Evolutionary conservation across 2,113 vertebrate genomes (phyloP).

Genomic region (Parotia lawesii): DNA sequence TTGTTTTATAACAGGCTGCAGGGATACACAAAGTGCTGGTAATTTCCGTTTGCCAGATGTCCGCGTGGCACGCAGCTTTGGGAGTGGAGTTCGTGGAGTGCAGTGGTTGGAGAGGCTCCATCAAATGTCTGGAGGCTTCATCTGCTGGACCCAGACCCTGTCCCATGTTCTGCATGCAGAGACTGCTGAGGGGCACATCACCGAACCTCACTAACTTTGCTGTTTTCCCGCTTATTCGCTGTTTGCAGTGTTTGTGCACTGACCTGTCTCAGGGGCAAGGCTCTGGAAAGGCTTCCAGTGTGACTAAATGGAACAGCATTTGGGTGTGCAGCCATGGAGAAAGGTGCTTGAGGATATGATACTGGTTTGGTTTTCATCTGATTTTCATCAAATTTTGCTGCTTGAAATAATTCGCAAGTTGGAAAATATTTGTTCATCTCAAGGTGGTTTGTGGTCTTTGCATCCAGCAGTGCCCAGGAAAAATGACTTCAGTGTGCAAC

Average conservation of each 20-base stretch:
- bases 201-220: not conserved
- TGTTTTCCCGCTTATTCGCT: not conserved
- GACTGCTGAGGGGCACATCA: not conserved
- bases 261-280: not conserved
- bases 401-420: not conserved
- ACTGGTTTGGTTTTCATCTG: not conserved
- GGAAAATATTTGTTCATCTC: not conserved
- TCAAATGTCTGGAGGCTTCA: not conserved
- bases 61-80: not conserved
- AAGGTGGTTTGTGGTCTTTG: not conserved
- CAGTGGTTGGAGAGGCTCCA: not conserved
- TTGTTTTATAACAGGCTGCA: conserved; percentile 62
- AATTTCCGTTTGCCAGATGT: not conserved
- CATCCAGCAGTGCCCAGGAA: not conserved
- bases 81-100: not conserved
- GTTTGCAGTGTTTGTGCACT: not conserved
- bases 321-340: not conserved
- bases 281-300: not conserved
- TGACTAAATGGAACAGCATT: not conserved
- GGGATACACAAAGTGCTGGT: conserved; percentile 61
- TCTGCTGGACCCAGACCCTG: not conserved
- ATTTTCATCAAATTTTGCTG: not conserved
- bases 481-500: not conserved
- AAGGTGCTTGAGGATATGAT: not conserved
- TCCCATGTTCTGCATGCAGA: not conserved